These are phyloP conservation scores for Rhimphoctona megacephalus DNA, from an alignment of 2,888 invertebrate genomes.

Conservation along the genomic window DNA sequence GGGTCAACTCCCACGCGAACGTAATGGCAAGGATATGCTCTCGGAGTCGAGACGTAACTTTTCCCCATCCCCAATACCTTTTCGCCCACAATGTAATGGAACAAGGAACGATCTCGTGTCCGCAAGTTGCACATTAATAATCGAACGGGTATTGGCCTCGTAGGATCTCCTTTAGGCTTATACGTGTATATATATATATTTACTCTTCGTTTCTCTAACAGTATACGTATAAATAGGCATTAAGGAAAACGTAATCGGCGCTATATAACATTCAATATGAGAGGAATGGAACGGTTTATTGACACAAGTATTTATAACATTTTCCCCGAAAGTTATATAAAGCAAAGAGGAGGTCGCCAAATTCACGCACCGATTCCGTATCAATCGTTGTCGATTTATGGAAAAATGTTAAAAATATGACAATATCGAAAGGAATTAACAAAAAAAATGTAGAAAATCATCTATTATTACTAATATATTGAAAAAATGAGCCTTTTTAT, in stretches of 20 bases:
- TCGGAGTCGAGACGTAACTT: constrained; percentile 18
- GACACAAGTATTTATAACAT: neutral
- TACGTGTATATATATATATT: neutral
- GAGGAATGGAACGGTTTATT: neutral
- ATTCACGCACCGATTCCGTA: too few species aligned
- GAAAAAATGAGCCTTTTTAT: neutral
- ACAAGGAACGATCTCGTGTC: constrained; percentile 40
- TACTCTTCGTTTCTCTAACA: neutral
- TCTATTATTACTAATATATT: neutral
- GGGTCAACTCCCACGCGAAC: constrained; percentile 58
- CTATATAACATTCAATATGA: neutral
- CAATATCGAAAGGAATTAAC: too few species aligned
- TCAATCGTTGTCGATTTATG: too few species aligned
- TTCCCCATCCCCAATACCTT: neutral
- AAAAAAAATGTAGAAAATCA: neutral
- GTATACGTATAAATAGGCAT: neutral
- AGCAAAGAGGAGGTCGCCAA: too few species aligned
- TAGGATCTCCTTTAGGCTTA: constrained; percentile 37
- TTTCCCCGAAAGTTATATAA: neutral
- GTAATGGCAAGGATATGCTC: constrained; percentile 43
- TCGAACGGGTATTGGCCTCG: constrained; percentile 54
- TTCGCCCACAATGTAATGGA: constrained; percentile 1
- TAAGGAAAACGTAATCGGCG: neutral
- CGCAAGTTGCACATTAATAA: constrained; percentile 61
- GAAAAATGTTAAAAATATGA: too few species aligned